phyloP scores from a whole-genome alignment of 2,888 invertebrate species.

The Chrysodeixis includens region DNA sequence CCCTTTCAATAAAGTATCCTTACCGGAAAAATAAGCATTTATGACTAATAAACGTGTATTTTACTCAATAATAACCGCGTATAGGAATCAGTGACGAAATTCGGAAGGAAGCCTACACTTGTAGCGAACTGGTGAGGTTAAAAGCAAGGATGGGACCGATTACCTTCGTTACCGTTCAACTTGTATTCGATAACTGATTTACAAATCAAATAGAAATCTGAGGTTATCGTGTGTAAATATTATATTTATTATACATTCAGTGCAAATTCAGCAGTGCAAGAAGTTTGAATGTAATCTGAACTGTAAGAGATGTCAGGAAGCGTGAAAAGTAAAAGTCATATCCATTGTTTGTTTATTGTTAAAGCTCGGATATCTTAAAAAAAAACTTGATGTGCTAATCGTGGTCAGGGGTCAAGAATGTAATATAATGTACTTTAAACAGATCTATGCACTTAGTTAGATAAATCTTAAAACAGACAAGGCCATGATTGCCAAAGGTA shows the following conservation, averaged over 20 bases:
- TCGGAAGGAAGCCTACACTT: neutral
- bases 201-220: constrained; percentile 27
- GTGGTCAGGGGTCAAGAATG: no score
- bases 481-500: no score
- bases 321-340: no score
- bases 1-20: neutral
- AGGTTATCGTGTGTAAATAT: neutral
- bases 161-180: constrained; percentile 20
- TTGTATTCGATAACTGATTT: constrained; percentile 26
- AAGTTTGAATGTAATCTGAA: no score
- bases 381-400: no score
- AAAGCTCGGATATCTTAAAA: no score
- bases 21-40: neutral
- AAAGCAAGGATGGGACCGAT: neutral
- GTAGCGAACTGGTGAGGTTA: neutral
- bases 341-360: no score
- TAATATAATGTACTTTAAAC: no score
- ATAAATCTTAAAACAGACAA: no score
- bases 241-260: neutral
- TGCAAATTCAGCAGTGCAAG: neutral
- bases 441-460: no score
- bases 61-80: neutral
- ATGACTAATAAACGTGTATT: neutral
- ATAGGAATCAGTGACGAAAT: neutral
- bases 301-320: no score